Conservation (phyloP, 2,888 invertebrate species). For the Phasia obesa region DNA sequence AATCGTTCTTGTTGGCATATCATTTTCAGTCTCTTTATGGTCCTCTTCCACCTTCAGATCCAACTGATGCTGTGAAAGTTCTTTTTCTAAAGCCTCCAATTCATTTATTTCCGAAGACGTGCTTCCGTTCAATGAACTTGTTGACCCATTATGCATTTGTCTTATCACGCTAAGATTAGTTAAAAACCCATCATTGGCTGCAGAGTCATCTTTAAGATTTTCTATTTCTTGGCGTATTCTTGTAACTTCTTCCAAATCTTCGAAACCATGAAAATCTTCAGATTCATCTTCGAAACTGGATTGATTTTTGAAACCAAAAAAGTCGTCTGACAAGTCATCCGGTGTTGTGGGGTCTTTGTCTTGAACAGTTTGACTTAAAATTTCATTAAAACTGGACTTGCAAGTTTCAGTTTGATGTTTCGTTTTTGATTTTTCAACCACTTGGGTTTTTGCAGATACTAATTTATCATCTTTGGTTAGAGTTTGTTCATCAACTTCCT, state of each 20-base stretch:
- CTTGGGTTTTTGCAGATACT: background rate
- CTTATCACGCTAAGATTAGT: conserved; percentile 3
- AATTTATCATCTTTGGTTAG: background rate
- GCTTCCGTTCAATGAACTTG: conserved; percentile 24
- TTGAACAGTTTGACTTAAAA: background rate
- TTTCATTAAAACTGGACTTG: background rate
- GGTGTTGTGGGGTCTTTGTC: conserved; percentile 15
- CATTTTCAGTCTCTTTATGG: conserved; percentile 39
- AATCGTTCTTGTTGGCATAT: conserved; percentile 17
- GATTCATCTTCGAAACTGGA: conserved; percentile 66
- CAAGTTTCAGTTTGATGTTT: conserved; percentile 4
- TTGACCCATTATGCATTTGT: conserved; percentile 6
- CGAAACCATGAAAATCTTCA: conserved; percentile 67
- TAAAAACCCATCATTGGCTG: conserved; percentile 62
- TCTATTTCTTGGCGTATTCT: conserved; percentile 61
- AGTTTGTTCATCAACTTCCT: background rate
- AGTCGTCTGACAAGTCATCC: conserved; percentile 47
- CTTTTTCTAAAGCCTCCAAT: conserved; percentile 77
- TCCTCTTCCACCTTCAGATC: background rate
- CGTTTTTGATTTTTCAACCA: background rate
- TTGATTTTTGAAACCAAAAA: conserved; percentile 62
- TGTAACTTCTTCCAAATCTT: conserved; percentile 61
- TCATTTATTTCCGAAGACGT: conserved; percentile 75
- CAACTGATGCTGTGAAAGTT: conserved; percentile 74
- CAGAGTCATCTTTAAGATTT: conserved; percentile 58